A percentile compares a stretch with the other conserved stretches of the same genome.
Conservation (phyloP, 2,888 invertebrate genomes). For the Hofmannophila pseudospretella region DNA sequence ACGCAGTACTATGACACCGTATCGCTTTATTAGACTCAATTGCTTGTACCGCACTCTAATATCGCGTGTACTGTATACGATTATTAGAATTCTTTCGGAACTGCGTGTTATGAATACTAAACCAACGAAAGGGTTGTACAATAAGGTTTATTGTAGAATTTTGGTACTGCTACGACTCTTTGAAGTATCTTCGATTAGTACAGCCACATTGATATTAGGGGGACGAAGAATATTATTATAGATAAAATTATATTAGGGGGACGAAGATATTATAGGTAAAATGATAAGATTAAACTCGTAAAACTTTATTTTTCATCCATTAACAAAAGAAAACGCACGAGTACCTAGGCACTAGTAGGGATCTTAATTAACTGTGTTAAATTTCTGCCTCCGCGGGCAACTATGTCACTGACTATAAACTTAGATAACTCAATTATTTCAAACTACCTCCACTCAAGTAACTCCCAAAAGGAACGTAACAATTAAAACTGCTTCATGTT, state of each 20-base stretch:
- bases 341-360: neutral
- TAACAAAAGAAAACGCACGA: no score
- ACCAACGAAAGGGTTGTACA: neutral
- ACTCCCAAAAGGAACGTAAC: constrained; percentile 16
- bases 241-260: no score
- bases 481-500: constrained; percentile 19
- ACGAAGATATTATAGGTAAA: no score
- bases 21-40: constrained; percentile 29
- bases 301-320: no score
- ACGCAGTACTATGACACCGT: constrained; percentile 16
- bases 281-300: no score
- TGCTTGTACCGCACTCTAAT: constrained; percentile 30
- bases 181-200: no score
- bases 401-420: constrained; percentile 6
- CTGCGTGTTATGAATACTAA: constrained; percentile 6
- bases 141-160: no score
- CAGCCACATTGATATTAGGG: no score
- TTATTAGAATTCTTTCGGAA: constrained; percentile 22
- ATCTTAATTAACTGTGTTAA: neutral
- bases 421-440: constrained; percentile 11
- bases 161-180: no score
- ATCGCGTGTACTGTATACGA: constrained; percentile 22
- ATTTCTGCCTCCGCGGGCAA: neutral
- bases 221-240: no score
- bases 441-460: constrained; percentile 13